Base-by-base conservation (phyloP, 2,113 vertebrate genomes). In the Mormyrus lacerda region DNA sequence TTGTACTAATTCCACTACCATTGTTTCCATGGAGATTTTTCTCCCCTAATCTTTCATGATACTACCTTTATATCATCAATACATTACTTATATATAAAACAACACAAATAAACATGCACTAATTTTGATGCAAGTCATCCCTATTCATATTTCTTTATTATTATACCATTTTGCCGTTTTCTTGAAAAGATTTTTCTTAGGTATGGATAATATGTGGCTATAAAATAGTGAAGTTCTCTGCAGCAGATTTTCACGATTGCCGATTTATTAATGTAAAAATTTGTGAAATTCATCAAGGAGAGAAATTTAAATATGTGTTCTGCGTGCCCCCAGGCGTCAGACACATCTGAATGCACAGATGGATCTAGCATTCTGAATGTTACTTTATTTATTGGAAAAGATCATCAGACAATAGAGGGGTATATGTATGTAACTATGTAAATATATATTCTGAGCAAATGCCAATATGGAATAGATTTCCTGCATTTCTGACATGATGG, bases 311-410 rank as follows among this genome's bases (percentile, higher is more conserved):
- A 53, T 24, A n/a, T 79, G 89, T 61, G 69, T n/a, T 27, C 48
- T 51, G 87, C 15, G 39, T 19, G 24, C 39, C 88, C 69, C 55
- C 35, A 31, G 55, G 90, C 90, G 39, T 44, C 89, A 89, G 53
- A 55, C 91, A 91, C 92, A 93, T 94, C 93, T 87, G 93, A 92
- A 95, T 94, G 92, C 94, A 93, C 91, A 92, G 90, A 93, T 93
- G 92, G 90, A 93, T 93, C 90, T 92, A 90, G 91, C 91, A 88
- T 93, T 94, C 93, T 91, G 93, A 91, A 94, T 90, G 92, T 79
- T 88, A 93, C 93, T 90, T 91, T 91, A 92, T 93, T 92, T 51
- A 47, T 83, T 9, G 3, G n/a, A 27, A 65, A 65, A 61, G 8
- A 31, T 11, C 61, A 65, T 65, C 61, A 65, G 61, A 27, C 27